These are phyloP conservation scores for Melipona bicolor DNA, from an alignment of 2,888 invertebrate genomes.

Conservation along the genomic window DNA sequence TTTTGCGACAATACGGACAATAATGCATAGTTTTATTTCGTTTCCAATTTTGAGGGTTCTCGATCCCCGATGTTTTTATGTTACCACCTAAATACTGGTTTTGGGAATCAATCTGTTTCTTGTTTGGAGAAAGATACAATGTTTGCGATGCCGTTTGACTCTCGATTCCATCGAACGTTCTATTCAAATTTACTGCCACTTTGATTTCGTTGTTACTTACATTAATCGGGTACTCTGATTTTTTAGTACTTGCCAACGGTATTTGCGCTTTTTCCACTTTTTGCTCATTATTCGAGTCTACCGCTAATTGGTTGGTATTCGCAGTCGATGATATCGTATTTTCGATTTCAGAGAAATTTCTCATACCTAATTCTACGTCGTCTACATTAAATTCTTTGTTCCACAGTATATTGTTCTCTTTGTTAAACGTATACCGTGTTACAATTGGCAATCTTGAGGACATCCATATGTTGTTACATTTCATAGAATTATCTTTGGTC, in stretches of 20 bases:
- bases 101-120: conserved; percentile 54
- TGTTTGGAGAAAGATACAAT: conserved; percentile 55
- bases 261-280: conserved; percentile 29
- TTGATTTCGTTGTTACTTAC: conserved; percentile 36
- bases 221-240: conserved; percentile 9
- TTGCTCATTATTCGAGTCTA: conserved; percentile 8
- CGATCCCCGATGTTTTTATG: conserved; percentile 55
- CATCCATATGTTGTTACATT: conserved; percentile 76
- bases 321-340: neutral
- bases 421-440: conserved; percentile 76
- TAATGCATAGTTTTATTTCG: conserved; percentile 84
- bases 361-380: neutral
- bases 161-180: conserved; percentile 34
- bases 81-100: conserved; percentile 32
- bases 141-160: conserved; percentile 49
- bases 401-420: conserved; percentile 62
- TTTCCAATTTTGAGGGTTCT: conserved; percentile 77
- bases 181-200: conserved; percentile 39
- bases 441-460: conserved; percentile 79
- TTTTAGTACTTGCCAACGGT: conserved; percentile 29
- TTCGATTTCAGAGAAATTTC: conserved; percentile 5
- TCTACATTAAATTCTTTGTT: conserved; percentile 28
- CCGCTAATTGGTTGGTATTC: neutral
- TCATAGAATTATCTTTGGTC: conserved; percentile 66
- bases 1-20: conserved; percentile 87